phyloP scores from a whole-genome alignment of 2,888 invertebrate species.

The Drosophila rellima region DNA sequence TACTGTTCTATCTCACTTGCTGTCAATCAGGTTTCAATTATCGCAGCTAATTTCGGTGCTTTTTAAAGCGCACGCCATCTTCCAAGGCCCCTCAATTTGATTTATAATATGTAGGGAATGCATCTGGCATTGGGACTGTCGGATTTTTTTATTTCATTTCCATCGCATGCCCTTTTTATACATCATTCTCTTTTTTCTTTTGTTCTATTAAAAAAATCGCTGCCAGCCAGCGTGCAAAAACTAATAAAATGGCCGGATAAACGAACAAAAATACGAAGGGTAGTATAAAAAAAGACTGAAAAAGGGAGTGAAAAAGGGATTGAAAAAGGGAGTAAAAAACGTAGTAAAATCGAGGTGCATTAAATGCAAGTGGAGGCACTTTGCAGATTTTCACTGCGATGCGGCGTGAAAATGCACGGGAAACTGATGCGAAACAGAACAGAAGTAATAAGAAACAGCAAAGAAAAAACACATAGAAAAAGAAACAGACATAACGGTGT shows the following conservation, averaged over 20 bases:
- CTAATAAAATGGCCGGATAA: slow-evolving; percentile 53
- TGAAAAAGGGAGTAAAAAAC: slow-evolving; percentile 14
- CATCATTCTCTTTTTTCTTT: slow-evolving; percentile 22
- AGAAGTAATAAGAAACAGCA: slow-evolving; percentile 14
- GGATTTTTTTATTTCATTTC: slow-evolving; percentile 69
- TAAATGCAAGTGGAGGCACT: slow-evolving; percentile 73
- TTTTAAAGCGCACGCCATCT: slow-evolving; percentile 43
- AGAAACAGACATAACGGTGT: slow-evolving; percentile 39
- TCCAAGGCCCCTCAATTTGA: slow-evolving; percentile 20
- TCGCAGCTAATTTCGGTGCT: slow-evolving; percentile 63
- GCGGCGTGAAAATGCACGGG: slow-evolving; percentile 63
- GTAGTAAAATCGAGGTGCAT: slow-evolving; percentile 44
- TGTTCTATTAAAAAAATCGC: slow-evolving; percentile 55
- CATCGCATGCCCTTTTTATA: slow-evolving; percentile 64
- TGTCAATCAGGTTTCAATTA: slow-evolving; percentile 70
- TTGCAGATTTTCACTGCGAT: slow-evolving; percentile 52
- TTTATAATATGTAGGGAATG: slow-evolving; percentile 28
- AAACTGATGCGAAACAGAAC: slow-evolving; percentile 32
- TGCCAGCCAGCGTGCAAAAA: slow-evolving; percentile 33
- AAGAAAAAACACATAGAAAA: slow-evolving; percentile 3
- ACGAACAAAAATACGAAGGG: slow-evolving; percentile 10
- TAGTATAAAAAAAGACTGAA: neutral
- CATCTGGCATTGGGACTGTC: slow-evolving; percentile 36
- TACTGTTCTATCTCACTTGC: slow-evolving; percentile 16
- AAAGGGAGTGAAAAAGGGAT: slow-evolving; percentile 26